phyloP scores from a whole-genome alignment of 2,113 vertebrate genomes.

The Mungos mungo region DNA sequence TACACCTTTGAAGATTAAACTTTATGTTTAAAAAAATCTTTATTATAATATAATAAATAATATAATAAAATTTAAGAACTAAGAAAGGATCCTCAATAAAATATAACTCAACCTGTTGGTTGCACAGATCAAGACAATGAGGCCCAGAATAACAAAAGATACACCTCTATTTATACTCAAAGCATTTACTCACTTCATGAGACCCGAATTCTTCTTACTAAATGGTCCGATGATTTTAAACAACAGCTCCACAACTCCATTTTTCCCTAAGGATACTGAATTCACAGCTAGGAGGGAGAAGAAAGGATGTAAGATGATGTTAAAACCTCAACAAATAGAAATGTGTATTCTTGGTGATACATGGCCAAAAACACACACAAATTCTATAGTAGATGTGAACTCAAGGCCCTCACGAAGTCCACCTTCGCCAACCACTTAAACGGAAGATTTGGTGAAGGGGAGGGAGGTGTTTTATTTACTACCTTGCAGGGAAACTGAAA shows the following conservation, averaged over 20 bases:
- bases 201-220: slow-evolving; percentile 94
- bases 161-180: slow-evolving; percentile 40
- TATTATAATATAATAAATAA: not conserved
- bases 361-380: not conserved
- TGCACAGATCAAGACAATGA: not conserved
- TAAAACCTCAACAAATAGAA: slow-evolving; percentile 13
- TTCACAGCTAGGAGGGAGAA: slow-evolving; percentile 90
- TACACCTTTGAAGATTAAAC: slow-evolving; percentile 28
- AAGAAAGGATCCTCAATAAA: not conserved
- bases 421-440: not conserved
- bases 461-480: not conserved
- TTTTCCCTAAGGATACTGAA: slow-evolving; percentile 95
- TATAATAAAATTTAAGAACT: slow-evolving; percentile 22
- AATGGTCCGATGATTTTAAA: slow-evolving; percentile 95
- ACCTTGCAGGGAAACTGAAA: not conserved
- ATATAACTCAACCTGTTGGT: not conserved
- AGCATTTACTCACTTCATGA: slow-evolving; percentile 92
- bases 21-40: slow-evolving; percentile 42
- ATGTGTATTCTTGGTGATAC: not conserved
- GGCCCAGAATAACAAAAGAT: not conserved
- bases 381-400: not conserved
- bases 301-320: slow-evolving; percentile 54
- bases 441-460: not conserved
- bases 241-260: slow-evolving; percentile 93
- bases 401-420: not conserved